Conservation (phyloP, 2,888 invertebrate genomes). For the Hartigia nigra region DNA sequence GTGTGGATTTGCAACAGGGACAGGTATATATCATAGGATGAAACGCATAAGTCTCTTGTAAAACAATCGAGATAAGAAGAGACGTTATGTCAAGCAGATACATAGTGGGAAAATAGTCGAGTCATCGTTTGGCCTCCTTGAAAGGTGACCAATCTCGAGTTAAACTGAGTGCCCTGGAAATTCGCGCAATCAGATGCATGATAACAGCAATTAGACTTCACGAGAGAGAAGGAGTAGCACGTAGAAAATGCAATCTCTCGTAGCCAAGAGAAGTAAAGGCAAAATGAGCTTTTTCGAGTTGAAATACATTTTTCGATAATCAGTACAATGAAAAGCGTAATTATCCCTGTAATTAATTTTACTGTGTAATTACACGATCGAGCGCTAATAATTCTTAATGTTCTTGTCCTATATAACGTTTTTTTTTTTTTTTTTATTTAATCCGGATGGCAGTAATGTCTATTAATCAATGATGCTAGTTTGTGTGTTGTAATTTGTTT, state of each 20-base stretch:
- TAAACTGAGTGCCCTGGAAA: background rate
- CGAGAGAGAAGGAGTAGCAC: background rate
- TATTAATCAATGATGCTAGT: background rate
- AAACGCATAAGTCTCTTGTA: constrained; percentile 1
- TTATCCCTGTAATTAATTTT: background rate
- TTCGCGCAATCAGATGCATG: background rate
- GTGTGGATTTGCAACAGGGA: background rate
- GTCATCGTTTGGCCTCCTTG: background rate
- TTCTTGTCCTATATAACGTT: too few species aligned
- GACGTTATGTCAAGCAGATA: background rate
- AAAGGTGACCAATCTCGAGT: background rate
- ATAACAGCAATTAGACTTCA: background rate
- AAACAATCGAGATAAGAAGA: constrained; percentile 4
- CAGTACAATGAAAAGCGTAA: background rate
- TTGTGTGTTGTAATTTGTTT: background rate
- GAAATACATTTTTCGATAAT: too few species aligned
- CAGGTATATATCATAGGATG: background rate
- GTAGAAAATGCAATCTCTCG: background rate
- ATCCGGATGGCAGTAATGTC: background rate
- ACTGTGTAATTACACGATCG: too few species aligned
- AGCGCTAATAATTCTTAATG: too few species aligned
- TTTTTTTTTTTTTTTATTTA: too few species aligned
- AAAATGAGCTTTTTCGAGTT: too few species aligned
- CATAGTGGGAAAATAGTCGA: background rate
- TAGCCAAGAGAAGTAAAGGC: too few species aligned